A percentile compares a stretch with the other conserved stretches of the same genome.
Evolutionary conservation across 2,888 invertebrate species (phyloP).

Genomic region (Argynnis bischoffii): DNA sequence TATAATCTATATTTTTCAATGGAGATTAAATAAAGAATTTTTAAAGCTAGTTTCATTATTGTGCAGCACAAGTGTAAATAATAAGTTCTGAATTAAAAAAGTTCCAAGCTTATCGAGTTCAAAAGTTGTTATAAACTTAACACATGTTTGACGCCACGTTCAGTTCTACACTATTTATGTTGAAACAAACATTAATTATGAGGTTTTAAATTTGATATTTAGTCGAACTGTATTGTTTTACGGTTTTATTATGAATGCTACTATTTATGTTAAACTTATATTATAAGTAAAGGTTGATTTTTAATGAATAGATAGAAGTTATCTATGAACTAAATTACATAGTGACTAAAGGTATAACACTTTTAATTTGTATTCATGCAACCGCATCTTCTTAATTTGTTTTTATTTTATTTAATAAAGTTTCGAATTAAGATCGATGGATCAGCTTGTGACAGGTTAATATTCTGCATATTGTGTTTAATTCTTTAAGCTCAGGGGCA

Average conservation of each 20-base stretch:
- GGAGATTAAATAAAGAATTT: not conserved
- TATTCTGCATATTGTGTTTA: no score
- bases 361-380: no score
- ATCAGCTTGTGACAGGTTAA: no score
- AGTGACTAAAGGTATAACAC: no score
- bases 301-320: no score
- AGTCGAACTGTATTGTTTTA: not conserved
- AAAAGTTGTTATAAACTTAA: slow-evolving; percentile 30
- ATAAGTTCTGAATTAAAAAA: slow-evolving; percentile 37
- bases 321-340: no score
- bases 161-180: slow-evolving; percentile 12
- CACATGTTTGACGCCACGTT: slow-evolving; percentile 28
- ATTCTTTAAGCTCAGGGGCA: no score
- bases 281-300: no score
- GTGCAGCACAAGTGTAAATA: slow-evolving; percentile 24
- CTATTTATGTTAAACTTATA: no score
- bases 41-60: slow-evolving; percentile 8
- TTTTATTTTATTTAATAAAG: no score
- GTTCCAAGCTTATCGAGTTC: slow-evolving; percentile 29
- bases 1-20: not conserved
- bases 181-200: slow-evolving; percentile 18
- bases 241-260: slow-evolving; percentile 4
- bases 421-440: no score
- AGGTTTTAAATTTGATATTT: not conserved
- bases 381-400: no score